Conservation (phyloP, 1,140 invertebrate species). For the Nixonia krombeini region DNA sequence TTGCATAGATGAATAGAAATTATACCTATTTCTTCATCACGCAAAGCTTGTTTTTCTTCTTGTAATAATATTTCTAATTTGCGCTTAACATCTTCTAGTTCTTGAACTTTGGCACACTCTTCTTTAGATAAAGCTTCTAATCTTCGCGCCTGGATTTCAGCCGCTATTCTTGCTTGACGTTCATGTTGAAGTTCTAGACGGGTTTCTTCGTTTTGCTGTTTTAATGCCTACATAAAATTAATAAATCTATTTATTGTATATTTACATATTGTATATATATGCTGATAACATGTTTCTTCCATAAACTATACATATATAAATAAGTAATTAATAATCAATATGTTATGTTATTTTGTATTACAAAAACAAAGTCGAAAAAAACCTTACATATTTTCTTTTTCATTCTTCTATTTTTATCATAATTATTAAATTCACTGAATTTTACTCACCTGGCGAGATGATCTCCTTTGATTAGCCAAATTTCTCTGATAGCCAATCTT, state of each 20-base stretch:
- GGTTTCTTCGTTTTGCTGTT: constrained; percentile 74
- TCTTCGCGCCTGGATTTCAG: constrained; percentile 77
- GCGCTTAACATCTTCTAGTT: constrained; percentile 78
- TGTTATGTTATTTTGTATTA: too few species aligned
- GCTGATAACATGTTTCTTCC: too few species aligned
- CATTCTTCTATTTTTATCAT: too few species aligned
- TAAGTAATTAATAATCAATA: too few species aligned
- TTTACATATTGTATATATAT: too few species aligned
- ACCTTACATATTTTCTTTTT: too few species aligned
- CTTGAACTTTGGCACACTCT: constrained; percentile 79
- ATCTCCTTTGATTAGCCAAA: constrained; percentile 72
- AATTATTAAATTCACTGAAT: too few species aligned
- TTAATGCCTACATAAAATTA: constrained; percentile 58
- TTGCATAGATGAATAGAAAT: background rate
- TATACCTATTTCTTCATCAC: constrained; percentile 84
- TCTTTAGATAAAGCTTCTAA: constrained; percentile 78
- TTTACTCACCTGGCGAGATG: constrained; percentile 73
- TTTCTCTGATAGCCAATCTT: constrained; percentile 78
- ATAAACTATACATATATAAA: too few species aligned
- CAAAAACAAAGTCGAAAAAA: too few species aligned
- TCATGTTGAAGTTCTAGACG: constrained; percentile 76
- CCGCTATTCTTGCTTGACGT: constrained; percentile 77
- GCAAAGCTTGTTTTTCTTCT: constrained; percentile 86
- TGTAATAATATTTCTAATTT: constrained; percentile 80
- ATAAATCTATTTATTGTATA: too few species aligned